Percentiles rank a stretch among this genome's conserved stretches.
These are phyloP conservation scores for Arnoldichthys spilopterus DNA, from an alignment of 2,797 vertebrate species.

Conservation along the genomic window DNA sequence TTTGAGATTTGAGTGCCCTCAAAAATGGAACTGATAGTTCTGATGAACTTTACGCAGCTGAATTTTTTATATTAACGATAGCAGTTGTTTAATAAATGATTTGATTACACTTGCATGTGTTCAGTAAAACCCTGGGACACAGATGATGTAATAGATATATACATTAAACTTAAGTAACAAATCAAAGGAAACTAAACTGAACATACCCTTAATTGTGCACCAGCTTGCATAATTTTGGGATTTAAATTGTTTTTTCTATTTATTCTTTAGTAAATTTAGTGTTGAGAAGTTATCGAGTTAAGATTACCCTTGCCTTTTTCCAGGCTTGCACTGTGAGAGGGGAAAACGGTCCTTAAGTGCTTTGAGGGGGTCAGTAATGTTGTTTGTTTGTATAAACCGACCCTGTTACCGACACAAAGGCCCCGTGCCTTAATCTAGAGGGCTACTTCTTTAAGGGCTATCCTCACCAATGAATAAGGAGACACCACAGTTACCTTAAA, in stretches of 20 bases:
- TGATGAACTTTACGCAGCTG: background rate
- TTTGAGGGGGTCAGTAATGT: slow-evolving; percentile 38
- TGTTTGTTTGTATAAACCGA: slow-evolving; percentile 34
- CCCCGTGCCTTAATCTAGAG: slow-evolving; percentile 55
- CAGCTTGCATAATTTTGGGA: background rate
- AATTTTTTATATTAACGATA: background rate
- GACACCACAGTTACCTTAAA: slow-evolving; percentile 44
- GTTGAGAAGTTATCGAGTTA: background rate
- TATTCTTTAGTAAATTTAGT: background rate
- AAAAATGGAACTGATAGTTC: background rate
- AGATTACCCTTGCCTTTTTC: background rate
- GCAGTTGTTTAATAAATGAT: background rate
- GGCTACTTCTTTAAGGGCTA: slow-evolving; percentile 59
- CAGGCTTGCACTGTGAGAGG: slow-evolving; percentile 11
- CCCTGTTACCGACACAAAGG: background rate
- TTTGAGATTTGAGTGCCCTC: background rate
- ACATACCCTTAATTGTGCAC: background rate
- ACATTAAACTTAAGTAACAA: background rate
- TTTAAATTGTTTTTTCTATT: background rate
- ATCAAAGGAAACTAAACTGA: slow-evolving; percentile 10
- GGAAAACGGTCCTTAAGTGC: slow-evolving; percentile 25
- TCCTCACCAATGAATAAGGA: slow-evolving; percentile 38
- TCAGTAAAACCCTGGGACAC: background rate
- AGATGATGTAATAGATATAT: background rate
- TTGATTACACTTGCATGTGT: background rate